Evolutionary conservation across 2,888 invertebrate genomes (phyloP).

Genomic region (Athalia cordata): DNA sequence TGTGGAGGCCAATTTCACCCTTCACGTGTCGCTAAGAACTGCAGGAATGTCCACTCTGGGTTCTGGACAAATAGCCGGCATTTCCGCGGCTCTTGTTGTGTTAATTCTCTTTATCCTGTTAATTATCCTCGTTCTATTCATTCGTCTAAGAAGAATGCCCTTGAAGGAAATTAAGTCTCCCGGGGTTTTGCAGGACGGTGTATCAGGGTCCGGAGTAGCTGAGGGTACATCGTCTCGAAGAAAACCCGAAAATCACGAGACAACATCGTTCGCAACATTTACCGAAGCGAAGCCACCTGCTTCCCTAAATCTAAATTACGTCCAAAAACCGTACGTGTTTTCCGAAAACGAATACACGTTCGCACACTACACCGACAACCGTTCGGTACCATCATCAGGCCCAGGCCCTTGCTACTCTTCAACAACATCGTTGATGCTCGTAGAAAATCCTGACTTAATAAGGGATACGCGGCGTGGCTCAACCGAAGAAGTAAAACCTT

Average conservation of each 20-base stretch:
- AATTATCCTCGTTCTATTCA: slow-evolving; percentile 83
- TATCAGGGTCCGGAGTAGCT: slow-evolving; percentile 71
- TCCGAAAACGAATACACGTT: slow-evolving; percentile 76
- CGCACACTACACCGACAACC: slow-evolving; percentile 66
- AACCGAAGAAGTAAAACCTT: slow-evolving; percentile 68
- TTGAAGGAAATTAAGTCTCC: slow-evolving; percentile 86
- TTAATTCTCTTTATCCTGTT: slow-evolving; percentile 85
- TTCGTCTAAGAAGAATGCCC: slow-evolving; percentile 84
- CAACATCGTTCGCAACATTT: slow-evolving; percentile 61
- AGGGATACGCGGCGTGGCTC: slow-evolving; percentile 80
- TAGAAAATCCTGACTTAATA: slow-evolving; percentile 90
- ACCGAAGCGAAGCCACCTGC: slow-evolving; percentile 64
- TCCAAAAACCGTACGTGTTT: slow-evolving; percentile 63
- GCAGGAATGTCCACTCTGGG: slow-evolving; percentile 89
- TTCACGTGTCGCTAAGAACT: slow-evolving; percentile 86
- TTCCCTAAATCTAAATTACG: slow-evolving; percentile 66
- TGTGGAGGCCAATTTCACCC: slow-evolving; percentile 91
- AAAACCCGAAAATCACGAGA: slow-evolving; percentile 48
- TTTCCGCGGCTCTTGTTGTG: slow-evolving; percentile 88
- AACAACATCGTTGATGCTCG: slow-evolving; percentile 82
- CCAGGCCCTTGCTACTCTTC: slow-evolving; percentile 83
- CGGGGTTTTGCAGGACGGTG: slow-evolving; percentile 75
- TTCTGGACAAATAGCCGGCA: slow-evolving; percentile 89
- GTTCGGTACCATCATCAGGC: slow-evolving; percentile 69
- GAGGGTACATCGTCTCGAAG: slow-evolving; percentile 45